Conservation (phyloP, 2,888 invertebrate species). For the Dysmachus trigonus region DNA sequence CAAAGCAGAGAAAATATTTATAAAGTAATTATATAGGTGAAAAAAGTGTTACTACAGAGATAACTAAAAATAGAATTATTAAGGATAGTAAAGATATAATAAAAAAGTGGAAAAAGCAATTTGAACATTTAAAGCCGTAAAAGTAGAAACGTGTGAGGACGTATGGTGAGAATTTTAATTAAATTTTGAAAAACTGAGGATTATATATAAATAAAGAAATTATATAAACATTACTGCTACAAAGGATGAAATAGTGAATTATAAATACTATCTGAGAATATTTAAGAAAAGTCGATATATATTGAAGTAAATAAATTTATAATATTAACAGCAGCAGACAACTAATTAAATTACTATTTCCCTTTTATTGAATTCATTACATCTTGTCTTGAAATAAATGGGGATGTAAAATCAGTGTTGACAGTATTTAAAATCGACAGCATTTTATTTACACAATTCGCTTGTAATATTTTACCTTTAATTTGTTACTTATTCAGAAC, state of each 20-base stretch:
- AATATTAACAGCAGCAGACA: background rate
- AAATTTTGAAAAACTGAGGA: conserved; percentile 8
- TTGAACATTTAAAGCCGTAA: conserved; percentile 4
- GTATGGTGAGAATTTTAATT: conserved; percentile 21
- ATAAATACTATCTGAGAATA: conserved; percentile 7
- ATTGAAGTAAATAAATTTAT: background rate
- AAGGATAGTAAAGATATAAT: background rate
- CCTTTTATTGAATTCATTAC: background rate
- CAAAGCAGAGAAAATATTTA: background rate
- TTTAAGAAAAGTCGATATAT: conserved; percentile 5
- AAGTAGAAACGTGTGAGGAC: background rate
- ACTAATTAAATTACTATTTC: background rate
- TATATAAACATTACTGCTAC: conserved; percentile 13
- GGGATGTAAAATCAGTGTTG: background rate
- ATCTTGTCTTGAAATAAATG: background rate
- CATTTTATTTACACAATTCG: background rate
- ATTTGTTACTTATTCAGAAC: background rate
- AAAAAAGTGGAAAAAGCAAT: conserved; percentile 30
- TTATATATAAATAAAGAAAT: conserved; percentile 20
- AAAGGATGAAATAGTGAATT: background rate
- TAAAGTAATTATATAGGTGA: background rate
- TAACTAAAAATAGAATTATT: conserved; percentile 21
- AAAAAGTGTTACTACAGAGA: conserved; percentile 23
- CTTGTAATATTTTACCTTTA: background rate
- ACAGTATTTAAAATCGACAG: background rate